Base-by-base conservation (phyloP, 2,888 invertebrate genomes). In the Creontiades dilutus region DNA sequence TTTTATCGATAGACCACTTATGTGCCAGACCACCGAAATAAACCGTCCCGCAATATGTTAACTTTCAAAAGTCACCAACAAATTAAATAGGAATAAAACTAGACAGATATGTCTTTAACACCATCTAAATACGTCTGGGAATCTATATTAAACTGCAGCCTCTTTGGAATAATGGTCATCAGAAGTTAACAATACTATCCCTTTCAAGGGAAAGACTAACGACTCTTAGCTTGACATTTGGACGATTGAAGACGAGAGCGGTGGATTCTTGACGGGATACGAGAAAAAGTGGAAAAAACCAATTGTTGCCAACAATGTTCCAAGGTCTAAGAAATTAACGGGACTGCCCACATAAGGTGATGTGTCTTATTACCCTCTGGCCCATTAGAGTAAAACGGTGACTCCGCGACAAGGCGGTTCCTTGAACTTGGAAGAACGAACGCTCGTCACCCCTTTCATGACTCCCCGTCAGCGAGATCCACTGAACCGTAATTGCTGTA, bases 321-420 rank as follows among this genome's bases (percentile, higher is more conserved):
- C 82, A 82, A 82, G 82, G 82, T 16, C 82, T 52, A n/a, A 82
- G 52, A 82, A 82, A 82, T 82, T 82, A 82, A 82, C 82, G 48
- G 46, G 48, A n/a, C 47, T 82, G 82, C 82, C 82, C 82, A 82
- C 82, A 82, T 48, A 52, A 82, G 82, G 52, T 82, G 82, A 82
- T 52, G 82, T 52, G 82, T 82, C 82, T 82, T 46, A 82, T 82
- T 82, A 82, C 82, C 52, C 82, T 82, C 52, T 52, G 48, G 27
- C 48, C 82, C 68, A 68, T 68, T 68, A 68, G 68, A 19, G 68
- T 68, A 68, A 68, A 68, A 68, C 27, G 68, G 68, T 68, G 68
- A 68, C 23, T 19, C 68, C 23, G 11, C 9, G 68, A 68, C 68
- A 23, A 68, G 68, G 27, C 68, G 19, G 68, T 68, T 68, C 68